These are phyloP conservation scores for Sapajus apella DNA, from an alignment of 2,113 vertebrate species.

Conservation along the genomic window DNA sequence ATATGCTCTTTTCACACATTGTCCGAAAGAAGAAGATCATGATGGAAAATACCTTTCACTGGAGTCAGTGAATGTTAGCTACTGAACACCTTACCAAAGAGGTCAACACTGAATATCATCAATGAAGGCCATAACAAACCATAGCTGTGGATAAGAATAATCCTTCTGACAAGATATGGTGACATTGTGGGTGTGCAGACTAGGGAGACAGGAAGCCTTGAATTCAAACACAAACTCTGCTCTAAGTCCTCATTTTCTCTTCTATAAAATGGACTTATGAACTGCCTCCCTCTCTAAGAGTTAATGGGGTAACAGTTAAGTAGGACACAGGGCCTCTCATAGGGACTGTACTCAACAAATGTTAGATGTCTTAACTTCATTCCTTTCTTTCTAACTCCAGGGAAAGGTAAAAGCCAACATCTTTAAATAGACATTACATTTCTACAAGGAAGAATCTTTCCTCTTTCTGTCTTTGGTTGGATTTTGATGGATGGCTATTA, in stretches of 20 bases:
- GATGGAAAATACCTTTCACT: background rate
- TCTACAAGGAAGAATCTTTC: background rate
- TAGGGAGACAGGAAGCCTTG: background rate
- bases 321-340: background rate
- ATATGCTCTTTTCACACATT: background rate
- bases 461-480: background rate
- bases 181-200: background rate
- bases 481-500: background rate
- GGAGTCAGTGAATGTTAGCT: background rate
- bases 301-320: background rate
- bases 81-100: background rate
- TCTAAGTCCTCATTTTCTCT: background rate
- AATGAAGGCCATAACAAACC: background rate
- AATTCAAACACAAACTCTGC: background rate
- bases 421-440: background rate
- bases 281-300: background rate
- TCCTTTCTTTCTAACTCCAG: background rate
- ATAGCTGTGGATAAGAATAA: background rate
- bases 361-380: background rate
- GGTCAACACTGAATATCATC: background rate
- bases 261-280: background rate
- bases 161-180: background rate
- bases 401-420: background rate
- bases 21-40: background rate
- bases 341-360: background rate